These are phyloP conservation scores for Guaruba guarouba DNA, from an alignment of 2,113 vertebrate species.

Conservation along the genomic window DNA sequence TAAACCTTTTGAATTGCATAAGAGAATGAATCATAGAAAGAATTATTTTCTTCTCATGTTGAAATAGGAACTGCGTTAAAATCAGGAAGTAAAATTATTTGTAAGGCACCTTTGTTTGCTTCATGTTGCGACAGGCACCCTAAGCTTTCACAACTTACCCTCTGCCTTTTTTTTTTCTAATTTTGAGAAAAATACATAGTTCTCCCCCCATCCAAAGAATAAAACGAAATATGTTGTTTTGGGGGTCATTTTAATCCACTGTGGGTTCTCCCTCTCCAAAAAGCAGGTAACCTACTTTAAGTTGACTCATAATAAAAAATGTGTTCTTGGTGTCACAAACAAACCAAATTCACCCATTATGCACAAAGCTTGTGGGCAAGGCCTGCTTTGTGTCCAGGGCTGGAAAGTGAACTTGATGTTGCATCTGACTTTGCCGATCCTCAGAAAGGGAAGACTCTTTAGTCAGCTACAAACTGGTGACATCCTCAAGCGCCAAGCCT, in stretches of 20 bases:
- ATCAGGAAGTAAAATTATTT: neutral
- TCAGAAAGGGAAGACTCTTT: neutral
- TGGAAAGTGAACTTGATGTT: neutral
- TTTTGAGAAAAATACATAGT: neutral
- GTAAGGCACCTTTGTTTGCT: neutral
- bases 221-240: neutral
- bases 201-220: neutral
- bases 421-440: neutral
- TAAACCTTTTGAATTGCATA: neutral
- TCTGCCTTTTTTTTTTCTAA: neutral
- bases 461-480: fast-evolving
- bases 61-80: neutral
- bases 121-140: neutral
- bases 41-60: neutral
- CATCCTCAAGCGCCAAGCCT: fast-evolving
- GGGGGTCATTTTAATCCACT: neutral
- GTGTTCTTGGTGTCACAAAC: neutral
- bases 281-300: neutral
- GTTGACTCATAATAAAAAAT: neutral
- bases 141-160: neutral
- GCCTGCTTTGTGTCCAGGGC: neutral
- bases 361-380: neutral
- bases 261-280: neutral
- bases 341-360: neutral
- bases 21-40: conserved; percentile 29